Evolutionary conservation across 2,797 vertebrate species (phyloP).

Genomic region (Uromys caudimaculatus): DNA sequence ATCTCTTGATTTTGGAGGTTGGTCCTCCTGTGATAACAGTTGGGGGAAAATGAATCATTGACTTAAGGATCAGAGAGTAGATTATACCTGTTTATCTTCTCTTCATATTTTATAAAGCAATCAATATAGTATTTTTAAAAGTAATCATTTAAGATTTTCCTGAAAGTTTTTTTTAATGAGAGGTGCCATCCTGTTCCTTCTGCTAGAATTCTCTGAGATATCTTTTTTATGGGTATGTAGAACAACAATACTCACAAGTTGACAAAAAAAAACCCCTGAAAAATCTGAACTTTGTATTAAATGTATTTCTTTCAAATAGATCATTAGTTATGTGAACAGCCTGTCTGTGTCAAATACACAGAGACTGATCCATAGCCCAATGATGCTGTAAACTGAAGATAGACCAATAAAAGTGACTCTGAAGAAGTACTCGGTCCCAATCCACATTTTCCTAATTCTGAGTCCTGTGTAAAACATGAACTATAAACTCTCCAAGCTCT

Average conservation of each 20-base stretch:
- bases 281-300: background rate
- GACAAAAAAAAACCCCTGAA: background rate
- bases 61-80: background rate
- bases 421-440: background rate
- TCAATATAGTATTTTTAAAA: constrained; percentile 20
- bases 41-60: background rate
- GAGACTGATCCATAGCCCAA: background rate
- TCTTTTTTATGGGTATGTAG: background rate
- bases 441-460: background rate
- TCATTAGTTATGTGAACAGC: background rate
- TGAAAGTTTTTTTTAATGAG: background rate
- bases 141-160: constrained; percentile 21
- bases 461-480: background rate
- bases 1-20: background rate
- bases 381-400: background rate
- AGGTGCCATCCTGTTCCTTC: background rate
- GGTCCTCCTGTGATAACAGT: background rate
- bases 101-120: background rate
- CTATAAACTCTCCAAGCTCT: background rate
- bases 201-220: background rate
- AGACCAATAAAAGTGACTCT: background rate
- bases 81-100: background rate
- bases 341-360: background rate
- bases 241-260: background rate
- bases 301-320: background rate